These are phyloP conservation scores for Lamproptera curius DNA, from an alignment of 2,888 invertebrate genomes.

Conservation along the genomic window DNA sequence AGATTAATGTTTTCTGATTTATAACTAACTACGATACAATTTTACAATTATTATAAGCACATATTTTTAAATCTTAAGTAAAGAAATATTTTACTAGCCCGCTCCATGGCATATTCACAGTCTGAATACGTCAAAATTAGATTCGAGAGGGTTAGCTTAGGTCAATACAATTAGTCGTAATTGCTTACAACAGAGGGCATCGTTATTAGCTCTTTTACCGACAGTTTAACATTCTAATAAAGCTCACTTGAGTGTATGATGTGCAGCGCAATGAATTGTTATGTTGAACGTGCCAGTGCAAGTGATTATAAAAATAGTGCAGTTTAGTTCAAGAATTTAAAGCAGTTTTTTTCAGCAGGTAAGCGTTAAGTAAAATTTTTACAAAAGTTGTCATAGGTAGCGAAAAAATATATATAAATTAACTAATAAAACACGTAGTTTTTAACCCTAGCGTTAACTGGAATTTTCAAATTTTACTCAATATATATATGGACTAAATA, in stretches of 20 bases:
- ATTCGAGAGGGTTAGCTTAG: constrained; percentile 65
- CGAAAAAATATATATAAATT: no score
- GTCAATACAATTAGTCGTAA: constrained; percentile 73
- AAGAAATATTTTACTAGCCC: no score
- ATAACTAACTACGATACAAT: no score
- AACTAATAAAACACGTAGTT: no score
- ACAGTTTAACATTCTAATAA: constrained; percentile 31
- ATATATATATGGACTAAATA: no score
- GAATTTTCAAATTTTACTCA: no score
- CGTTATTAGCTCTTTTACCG: constrained; percentile 49
- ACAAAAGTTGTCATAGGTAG: no score
- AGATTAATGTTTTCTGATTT: no score
- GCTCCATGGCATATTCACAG: constrained; percentile 38
- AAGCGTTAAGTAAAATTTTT: no score
- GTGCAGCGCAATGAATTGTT: constrained; percentile 22
- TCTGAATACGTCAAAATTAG: constrained; percentile 64
- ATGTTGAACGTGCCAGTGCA: constrained; percentile 14
- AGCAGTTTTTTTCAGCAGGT: background rate
- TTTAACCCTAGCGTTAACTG: no score
- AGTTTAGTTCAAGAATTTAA: background rate
- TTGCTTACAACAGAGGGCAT: constrained; percentile 51
- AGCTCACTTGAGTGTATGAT: constrained; percentile 27
- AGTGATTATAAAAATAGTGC: background rate
- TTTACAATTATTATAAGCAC: no score
- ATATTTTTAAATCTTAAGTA: no score